These are phyloP conservation scores for Synodontis membranacea DNA, from an alignment of 2,113 vertebrate species.

Conservation along the genomic window DNA sequence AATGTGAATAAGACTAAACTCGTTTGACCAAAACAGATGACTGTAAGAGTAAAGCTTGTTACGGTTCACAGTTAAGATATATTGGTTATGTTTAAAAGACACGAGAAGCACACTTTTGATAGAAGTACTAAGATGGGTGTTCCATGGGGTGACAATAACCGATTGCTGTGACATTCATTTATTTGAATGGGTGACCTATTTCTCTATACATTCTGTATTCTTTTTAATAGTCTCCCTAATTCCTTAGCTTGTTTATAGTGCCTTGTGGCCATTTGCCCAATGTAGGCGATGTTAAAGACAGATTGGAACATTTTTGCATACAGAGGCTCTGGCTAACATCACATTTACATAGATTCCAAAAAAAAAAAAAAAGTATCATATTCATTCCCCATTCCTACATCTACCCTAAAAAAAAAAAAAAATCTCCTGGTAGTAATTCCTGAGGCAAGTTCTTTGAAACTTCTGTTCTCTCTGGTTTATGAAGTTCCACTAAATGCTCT, in stretches of 20 bases:
- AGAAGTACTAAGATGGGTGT: not conserved
- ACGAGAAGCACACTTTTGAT: not conserved
- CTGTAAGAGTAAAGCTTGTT: not conserved
- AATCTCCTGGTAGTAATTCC: not conserved
- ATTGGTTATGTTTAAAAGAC: not conserved
- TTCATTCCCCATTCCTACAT: not conserved
- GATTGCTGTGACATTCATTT: slow-evolving; percentile 2
- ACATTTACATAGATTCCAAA: not conserved
- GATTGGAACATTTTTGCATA: not conserved
- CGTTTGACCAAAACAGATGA: not conserved
- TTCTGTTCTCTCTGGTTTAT: not conserved
- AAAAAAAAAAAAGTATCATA: not conserved
- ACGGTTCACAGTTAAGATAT: not conserved
- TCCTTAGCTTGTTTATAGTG: not conserved
- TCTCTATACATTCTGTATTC: not conserved
- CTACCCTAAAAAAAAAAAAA: not conserved
- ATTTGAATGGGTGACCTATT: not conserved
- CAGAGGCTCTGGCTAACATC: not conserved
- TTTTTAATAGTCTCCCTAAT: not conserved
- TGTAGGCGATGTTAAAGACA: not conserved
- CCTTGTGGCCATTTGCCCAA: not conserved
- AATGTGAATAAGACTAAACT: not conserved
- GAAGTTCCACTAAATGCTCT: not conserved
- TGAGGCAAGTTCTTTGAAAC: not conserved
- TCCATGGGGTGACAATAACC: not conserved